These are phyloP conservation scores for Pterobdella sp. DNA, from an alignment of 2,888 invertebrate species.

Conservation along the genomic window DNA sequence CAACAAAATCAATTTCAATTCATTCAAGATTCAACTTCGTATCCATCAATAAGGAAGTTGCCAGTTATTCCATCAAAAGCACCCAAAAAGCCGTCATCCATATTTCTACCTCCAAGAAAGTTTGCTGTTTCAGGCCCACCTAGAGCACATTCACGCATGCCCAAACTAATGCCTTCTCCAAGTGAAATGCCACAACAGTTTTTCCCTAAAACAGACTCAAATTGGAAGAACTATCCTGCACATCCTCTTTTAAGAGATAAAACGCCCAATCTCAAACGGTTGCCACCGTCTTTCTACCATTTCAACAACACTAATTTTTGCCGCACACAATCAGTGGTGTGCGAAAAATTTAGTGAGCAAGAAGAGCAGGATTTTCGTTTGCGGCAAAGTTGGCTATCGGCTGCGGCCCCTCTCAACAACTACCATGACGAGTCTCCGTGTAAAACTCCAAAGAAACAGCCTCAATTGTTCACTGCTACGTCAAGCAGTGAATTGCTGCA, in stretches of 20 bases:
- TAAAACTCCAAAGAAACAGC: not conserved
- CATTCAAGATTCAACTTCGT: not conserved
- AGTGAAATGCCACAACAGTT: slow-evolving; percentile 16
- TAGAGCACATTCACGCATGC: slow-evolving; percentile 14
- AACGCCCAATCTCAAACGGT: not conserved
- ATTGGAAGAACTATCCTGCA: not conserved
- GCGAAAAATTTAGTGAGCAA: slow-evolving; percentile 24
- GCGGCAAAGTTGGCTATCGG: slow-evolving; percentile 26
- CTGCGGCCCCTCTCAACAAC: slow-evolving; percentile 14
- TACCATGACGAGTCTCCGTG: not conserved
- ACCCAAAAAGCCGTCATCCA: slow-evolving; percentile 23
- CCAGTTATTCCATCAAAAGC: not conserved
- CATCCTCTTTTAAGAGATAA: not conserved
- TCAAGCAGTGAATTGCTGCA: slow-evolving; percentile 26
- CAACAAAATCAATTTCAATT: not conserved
- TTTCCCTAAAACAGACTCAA: not conserved
- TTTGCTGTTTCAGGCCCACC: not conserved
- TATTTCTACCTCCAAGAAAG: slow-evolving; percentile 19
- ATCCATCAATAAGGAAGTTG: slow-evolving; percentile 2
- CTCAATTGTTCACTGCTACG: slow-evolving; percentile 11
- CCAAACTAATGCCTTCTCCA: slow-evolving; percentile 22
- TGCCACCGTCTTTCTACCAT: not conserved
- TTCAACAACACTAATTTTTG: slow-evolving; percentile 17
- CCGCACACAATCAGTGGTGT: slow-evolving; percentile 23
- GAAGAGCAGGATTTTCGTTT: slow-evolving; percentile 26